Evolutionary conservation across 1,140 invertebrate species (phyloP), one percentile per base, ranked within the genome.

Genomic region (Augochlora pura): DNA sequence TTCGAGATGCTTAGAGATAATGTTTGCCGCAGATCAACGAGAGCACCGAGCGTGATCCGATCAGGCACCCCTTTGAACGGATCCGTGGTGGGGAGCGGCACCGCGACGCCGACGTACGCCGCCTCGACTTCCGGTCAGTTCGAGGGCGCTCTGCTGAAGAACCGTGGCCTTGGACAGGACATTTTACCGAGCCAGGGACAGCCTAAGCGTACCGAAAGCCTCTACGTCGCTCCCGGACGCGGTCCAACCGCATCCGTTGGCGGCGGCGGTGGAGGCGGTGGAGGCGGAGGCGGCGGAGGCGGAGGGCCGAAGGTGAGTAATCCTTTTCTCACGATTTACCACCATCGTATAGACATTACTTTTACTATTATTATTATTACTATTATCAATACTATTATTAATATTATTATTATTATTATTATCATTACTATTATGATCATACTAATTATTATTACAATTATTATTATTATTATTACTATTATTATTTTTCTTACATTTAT

Each of bases 191-290:
- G 97, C 86, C 95, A 94, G 70, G 95, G 95, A 80, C 97, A 97
- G 90, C 97, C 97, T 57, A 98, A 98, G 91, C 94, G 97, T 84
- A 98, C 97, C 67, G 97, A 98, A 90, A 98, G 97, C 91, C 93
- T 97, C 65, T 96, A 95, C 89, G 94, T 96, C 86, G 83, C 93
- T 57, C 91, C 91, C 66, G 90, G 91, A 74, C 90, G 93, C 54
- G 92, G 91, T 72, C 91, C 90, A 23, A 90, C 90, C 73, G 88
- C 86, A 63, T 86, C 86, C 46, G 88, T 87, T 14, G 90, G 82
- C 38, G 87, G 90, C 38, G 81, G 83, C 23, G 87, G 88, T 6
- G 88, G 77, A 25, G 90, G 87, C 18, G 91, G 87, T 21, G 87
- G 88, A 4, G 86, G 81, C 8, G 86, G 88, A 5, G 86, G 81